Conservation (phyloP, 2,888 invertebrate genomes). For the Drosophila subsilvestris region DNA sequence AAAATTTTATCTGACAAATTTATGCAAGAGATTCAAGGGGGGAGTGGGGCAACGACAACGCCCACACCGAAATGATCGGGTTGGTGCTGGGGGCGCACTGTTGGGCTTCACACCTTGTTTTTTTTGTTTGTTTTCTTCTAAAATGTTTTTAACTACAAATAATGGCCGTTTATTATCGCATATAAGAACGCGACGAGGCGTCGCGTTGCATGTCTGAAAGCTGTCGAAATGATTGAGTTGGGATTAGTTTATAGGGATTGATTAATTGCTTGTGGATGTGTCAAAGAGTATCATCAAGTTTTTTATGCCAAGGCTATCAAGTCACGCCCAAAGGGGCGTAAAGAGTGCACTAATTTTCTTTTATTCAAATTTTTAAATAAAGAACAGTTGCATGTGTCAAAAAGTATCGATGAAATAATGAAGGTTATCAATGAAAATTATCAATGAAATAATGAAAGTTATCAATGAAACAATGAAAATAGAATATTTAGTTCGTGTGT, state of each 20-base stretch:
- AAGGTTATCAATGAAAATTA: too few relatives aligned
- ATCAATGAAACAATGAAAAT: too few relatives aligned
- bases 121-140: slow-evolving; percentile 23
- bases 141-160: slow-evolving; percentile 39
- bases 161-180: slow-evolving; percentile 50
- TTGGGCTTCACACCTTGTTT: slow-evolving; percentile 69
- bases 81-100: slow-evolving; percentile 24
- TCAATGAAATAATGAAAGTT: too few relatives aligned
- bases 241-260: slow-evolving; percentile 50
- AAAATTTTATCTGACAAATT: slow-evolving; percentile 66
- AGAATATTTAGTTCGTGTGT: background rate
- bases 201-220: slow-evolving; percentile 35
- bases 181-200: slow-evolving; percentile 41
- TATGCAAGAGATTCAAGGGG: slow-evolving; percentile 52
- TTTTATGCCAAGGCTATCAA: slow-evolving; percentile 31
- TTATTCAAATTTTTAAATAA: too few relatives aligned
- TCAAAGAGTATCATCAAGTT: slow-evolving; percentile 23
- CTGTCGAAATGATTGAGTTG: slow-evolving; percentile 41
- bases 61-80: slow-evolving; percentile 41
- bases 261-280: slow-evolving; percentile 57
- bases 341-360: slow-evolving; percentile 15
- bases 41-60: slow-evolving; percentile 45
- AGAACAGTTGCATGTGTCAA: too few relatives aligned
- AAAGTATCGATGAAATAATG: too few relatives aligned
- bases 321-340: slow-evolving; percentile 10